Evolutionary conservation across 2,888 invertebrate species (phyloP).

Genomic region (Tholera decimalis): DNA sequence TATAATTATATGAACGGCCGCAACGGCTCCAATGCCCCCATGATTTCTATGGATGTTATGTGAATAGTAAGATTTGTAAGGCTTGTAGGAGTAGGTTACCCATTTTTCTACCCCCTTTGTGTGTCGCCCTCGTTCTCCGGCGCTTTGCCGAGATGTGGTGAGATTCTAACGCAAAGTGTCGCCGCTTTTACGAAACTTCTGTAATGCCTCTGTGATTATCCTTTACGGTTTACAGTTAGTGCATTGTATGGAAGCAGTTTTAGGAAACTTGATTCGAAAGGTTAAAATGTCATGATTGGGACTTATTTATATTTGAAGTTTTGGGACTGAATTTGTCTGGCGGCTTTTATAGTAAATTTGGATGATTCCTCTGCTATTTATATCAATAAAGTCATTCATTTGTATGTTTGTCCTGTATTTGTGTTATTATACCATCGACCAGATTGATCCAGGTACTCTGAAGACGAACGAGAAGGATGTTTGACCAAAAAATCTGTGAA

Average conservation of each 20-base stretch:
- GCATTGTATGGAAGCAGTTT: conserved; percentile 22
- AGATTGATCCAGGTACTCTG: too few species aligned
- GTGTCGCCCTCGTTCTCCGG: conserved; percentile 67
- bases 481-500: too few species aligned
- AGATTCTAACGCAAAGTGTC: conserved; percentile 64
- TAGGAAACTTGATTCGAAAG: neutral
- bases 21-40: conserved; percentile 38
- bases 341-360: neutral
- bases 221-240: conserved; percentile 41
- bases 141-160: conserved; percentile 68
- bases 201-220: conserved; percentile 61
- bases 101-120: conserved; percentile 70
- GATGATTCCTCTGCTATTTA: too few species aligned
- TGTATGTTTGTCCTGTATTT: too few species aligned
- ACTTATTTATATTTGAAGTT: conserved; percentile 9
- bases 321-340: neutral
- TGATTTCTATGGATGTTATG: conserved; percentile 58
- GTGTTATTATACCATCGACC: too few species aligned
- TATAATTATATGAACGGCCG: conserved; percentile 15
- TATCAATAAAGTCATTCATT: too few species aligned
- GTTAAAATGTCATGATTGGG: neutral
- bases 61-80: conserved; percentile 60
- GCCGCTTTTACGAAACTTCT: conserved; percentile 59
- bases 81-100: conserved; percentile 67
- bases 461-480: too few species aligned